phyloP scores from a whole-genome alignment of 2,113 vertebrate genomes.

The Girardinichthys multiradiatus region DNA sequence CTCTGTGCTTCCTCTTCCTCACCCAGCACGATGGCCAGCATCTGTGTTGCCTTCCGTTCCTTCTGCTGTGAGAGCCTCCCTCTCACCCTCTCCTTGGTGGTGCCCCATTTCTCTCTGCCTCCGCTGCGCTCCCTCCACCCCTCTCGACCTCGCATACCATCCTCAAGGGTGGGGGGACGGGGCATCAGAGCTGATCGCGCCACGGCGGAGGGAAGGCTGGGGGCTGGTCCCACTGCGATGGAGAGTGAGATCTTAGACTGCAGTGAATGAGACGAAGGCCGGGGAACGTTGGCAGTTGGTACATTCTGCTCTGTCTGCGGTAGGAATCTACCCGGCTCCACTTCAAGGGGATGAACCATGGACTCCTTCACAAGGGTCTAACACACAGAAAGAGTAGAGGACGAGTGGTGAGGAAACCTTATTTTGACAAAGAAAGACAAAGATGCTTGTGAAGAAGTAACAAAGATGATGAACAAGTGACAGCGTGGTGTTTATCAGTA shows the following conservation, averaged over 20 bases:
- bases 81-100: constrained; percentile 72
- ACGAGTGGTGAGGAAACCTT: constrained; percentile 7
- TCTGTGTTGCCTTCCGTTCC: constrained; percentile 82
- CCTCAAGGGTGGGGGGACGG: constrained; percentile 64
- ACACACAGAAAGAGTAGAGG: constrained; percentile 21
- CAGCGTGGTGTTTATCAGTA: background rate
- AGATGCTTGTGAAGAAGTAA: constrained; percentile 1
- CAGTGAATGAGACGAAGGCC: constrained; percentile 41
- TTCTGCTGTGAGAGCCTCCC: constrained; percentile 82
- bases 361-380: constrained; percentile 79
- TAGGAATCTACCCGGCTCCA: constrained; percentile 71
- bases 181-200: constrained; percentile 60
- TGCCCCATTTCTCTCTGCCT: constrained; percentile 65
- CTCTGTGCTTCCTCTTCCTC: constrained; percentile 35
- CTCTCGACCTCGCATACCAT: constrained; percentile 61
- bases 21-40: constrained; percentile 83
- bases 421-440: no score
- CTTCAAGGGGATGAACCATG: constrained; percentile 72
- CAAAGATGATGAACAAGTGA: background rate
- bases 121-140: constrained; percentile 66
- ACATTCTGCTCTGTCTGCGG: constrained; percentile 59
- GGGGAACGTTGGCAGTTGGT: constrained; percentile 37
- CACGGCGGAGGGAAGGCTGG: constrained; percentile 47
- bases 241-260: constrained; percentile 70
- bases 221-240: constrained; percentile 68